Conservation (phyloP, 2,888 invertebrate species). For the Acanthococcus lagerstroemiae region DNA sequence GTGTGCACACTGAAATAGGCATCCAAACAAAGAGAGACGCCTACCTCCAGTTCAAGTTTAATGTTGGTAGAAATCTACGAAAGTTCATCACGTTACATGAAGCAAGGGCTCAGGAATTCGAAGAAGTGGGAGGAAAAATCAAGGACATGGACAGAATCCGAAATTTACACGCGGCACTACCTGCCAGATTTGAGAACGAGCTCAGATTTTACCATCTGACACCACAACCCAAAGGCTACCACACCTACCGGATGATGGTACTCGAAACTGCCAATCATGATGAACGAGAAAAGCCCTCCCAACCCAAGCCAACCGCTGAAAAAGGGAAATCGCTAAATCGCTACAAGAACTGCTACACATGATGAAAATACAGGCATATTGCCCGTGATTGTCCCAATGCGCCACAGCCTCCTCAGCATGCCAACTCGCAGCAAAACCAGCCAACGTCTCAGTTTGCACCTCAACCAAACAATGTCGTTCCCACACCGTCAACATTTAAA, state of each 20-base stretch:
- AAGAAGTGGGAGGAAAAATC: neutral
- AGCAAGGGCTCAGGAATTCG: neutral
- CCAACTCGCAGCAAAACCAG: no score
- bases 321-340: no score
- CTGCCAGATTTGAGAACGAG: neutral
- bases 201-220: neutral
- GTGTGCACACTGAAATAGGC: neutral
- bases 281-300: no score
- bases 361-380: no score
- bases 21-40: neutral
- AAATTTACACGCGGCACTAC: neutral
- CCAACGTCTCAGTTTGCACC: no score
- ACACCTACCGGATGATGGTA: neutral
- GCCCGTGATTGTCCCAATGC: no score
- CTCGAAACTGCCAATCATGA: no score
- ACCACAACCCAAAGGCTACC: neutral
- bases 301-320: no score
- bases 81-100: neutral
- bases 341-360: no score
- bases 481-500: no score
- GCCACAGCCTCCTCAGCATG: no score
- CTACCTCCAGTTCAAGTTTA: neutral
- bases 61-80: neutral
- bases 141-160: neutral
- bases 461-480: no score